A percentile compares a stretch with the other conserved stretches of the same genome.
Evolutionary conservation across 1,140 invertebrate species (phyloP).

Genomic region (Achroia grisella): DNA sequence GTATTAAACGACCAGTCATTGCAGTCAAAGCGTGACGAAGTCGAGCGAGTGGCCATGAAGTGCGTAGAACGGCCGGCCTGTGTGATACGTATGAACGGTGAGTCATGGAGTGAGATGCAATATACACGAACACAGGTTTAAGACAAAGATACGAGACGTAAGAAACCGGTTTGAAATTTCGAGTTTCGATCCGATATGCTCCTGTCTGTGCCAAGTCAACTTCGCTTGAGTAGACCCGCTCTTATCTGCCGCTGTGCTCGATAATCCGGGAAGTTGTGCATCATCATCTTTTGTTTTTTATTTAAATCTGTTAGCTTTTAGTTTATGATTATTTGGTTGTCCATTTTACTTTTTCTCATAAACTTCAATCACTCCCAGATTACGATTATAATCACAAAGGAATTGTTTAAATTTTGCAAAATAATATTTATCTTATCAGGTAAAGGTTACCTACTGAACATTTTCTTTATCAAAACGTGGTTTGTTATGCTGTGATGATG

Average conservation of each 20-base stretch:
- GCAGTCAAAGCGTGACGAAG: constrained; percentile 65
- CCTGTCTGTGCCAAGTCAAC: constrained; percentile 61
- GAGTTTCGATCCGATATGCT: constrained; percentile 71
- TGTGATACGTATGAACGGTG: constrained; percentile 65
- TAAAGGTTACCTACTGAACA: constrained; percentile 53
- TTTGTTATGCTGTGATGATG: constrained; percentile 59
- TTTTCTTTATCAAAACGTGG: constrained; percentile 52
- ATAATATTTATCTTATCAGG: constrained; percentile 47
- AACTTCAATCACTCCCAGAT: neutral
- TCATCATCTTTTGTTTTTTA: constrained; percentile 30
- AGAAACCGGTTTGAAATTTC: constrained; percentile 69
- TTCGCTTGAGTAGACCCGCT: constrained; percentile 43
- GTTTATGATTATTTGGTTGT: constrained; percentile 9
- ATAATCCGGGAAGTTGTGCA: constrained; percentile 32
- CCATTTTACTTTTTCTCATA: constrained; percentile 6
- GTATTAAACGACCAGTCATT: constrained; percentile 56
- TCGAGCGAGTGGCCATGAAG: constrained; percentile 68
- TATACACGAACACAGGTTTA: constrained; percentile 19
- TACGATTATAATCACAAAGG: constrained; percentile 5
- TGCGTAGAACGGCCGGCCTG: constrained; percentile 59
- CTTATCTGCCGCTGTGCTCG: constrained; percentile 30
- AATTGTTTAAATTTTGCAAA: constrained; percentile 32
- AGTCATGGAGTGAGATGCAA: constrained; percentile 51
- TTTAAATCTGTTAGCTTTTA: constrained; percentile 5
- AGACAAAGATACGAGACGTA: constrained; percentile 39